Evolutionary conservation across 1,140 invertebrate genomes (phyloP), one percentile per base, ranked within the genome.

Genomic region (Tetragonula clypearis): DNA sequence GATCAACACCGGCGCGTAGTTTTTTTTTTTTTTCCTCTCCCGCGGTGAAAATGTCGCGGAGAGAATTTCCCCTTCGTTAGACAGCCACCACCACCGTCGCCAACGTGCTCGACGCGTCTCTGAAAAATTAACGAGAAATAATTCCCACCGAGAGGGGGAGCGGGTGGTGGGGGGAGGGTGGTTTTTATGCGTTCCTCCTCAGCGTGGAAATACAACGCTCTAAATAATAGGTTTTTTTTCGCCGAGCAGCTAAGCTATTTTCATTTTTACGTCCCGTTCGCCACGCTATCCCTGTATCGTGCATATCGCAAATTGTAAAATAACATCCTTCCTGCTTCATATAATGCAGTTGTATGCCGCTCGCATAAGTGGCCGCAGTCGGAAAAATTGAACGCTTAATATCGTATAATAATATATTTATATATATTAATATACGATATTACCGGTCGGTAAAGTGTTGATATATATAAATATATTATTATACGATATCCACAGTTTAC

Each of bases 181-280:
- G 35, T 35, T 35, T 41, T 41, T 41, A 41, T n/a, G 72, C 26
- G 41, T 73, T 30, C 30, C 26, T 19, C 17, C 17, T 66, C 69
- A 6, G 49, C 26, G 15, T 21, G 19, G 15, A 19, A 55, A 55
- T 41, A 41, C 35, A 53, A n/a, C 14, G n/a, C 49, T 55, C 9
- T 74, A 53, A 74, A 55, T 55, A 55, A 74, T 74, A 74, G 49
- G 49, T 74, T 74, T 30, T 74, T 30, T 30, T 30, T 74, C 72
- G 3, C 21, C 53, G 12, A 68, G 14, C 23, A 15, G 62, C 12
- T 65, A 26, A 26, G n/a, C n/a, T 66, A 26, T 26, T 66, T 26
- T 26, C 15, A 66, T 26, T 66, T 26, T 66, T 66, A 17, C 26
- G 65, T 5, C 41, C 41, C 65, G n/a, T 66, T 26, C 14, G 12